Evolutionary conservation across 2,888 invertebrate genomes (phyloP), one percentile per base, ranked within the genome.

Genomic region (Cremastobaeus sp.): DNA sequence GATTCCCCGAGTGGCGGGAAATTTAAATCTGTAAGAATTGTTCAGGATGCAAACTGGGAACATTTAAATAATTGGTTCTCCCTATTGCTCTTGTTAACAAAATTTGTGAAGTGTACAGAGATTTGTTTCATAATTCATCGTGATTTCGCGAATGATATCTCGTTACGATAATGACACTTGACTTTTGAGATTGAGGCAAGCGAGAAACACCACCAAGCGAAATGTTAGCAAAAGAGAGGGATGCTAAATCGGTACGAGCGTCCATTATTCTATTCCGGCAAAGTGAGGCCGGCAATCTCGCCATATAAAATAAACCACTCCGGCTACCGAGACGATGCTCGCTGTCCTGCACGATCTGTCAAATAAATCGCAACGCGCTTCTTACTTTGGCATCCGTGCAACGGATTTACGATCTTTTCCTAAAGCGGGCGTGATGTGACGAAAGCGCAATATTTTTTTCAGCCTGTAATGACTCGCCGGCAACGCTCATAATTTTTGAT

Each of bases 231-330:
- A 65, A 64, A 66, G 62, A 43, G 60, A 65, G 60, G 43, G 41
- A 34, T 37, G 73, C 65, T 65, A 74, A 69, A 64, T 71, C 48
- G 59, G 65, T 50, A 47, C 60, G 52, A 71, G 70, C 78, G 74
- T 80, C 82, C 83, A 85, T 85, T 85, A 86, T 85, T 85, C 84
- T 85, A 85, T 86, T 86, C 84, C 80, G 82, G 78, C 83, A 82
- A 80, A 83, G 83, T 79, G 83, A 83, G 78, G 81, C 77, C 79
- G 82, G 82, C 84, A 86, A 85, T 86, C 85, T 84, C 82, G 83
- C 77, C 83, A 84, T 85, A 84, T 85, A 84, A 85, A 85, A 83
- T 83, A 82, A 83, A 84, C 83, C 82, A 81, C 83, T 83, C 79
- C 75, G 77, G 79, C 76, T 75, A 60, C 60, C 69, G 70, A 71